These are phyloP conservation scores for Therioaphis trifolii DNA, from an alignment of 2,888 invertebrate genomes.

Conservation along the genomic window DNA sequence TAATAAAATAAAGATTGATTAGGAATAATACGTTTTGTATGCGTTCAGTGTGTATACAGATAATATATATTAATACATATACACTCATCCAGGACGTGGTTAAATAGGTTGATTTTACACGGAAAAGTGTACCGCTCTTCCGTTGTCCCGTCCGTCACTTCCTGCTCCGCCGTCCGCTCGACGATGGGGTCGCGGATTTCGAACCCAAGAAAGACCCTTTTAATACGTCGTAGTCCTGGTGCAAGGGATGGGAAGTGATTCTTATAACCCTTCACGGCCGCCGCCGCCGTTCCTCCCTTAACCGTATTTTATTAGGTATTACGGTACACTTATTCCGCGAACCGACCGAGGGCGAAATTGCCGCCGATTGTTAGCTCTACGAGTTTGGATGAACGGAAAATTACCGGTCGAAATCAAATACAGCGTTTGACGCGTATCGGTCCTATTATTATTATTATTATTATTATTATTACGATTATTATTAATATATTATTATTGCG, in stretches of 20 bases:
- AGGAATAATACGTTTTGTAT: slow-evolving; percentile 44
- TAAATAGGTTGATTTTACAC: slow-evolving; percentile 39
- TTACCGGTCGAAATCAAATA: slow-evolving; percentile 11
- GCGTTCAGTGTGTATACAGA: neutral
- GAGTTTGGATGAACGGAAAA: slow-evolving; percentile 37
- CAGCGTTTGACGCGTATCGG: neutral
- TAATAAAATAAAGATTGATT: slow-evolving; percentile 60
- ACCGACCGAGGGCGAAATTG: slow-evolving; percentile 22
- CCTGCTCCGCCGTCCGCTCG: neutral
- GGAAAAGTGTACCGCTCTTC: neutral
- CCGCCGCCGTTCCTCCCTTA: slow-evolving; percentile 4
- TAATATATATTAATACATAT: neutral
- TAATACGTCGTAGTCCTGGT: slow-evolving; percentile 31
- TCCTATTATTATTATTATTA: too few species aligned
- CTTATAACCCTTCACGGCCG: slow-evolving; percentile 39
- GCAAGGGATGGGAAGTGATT: slow-evolving; percentile 44
- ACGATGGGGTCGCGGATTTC: slow-evolving; percentile 30
- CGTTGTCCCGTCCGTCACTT: neutral
- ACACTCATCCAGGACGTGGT: neutral
- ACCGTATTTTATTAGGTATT: slow-evolving; percentile 48
- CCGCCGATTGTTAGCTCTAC: slow-evolving; percentile 11
- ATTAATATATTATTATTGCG: too few species aligned
- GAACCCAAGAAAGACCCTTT: slow-evolving; percentile 47
- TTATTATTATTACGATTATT: too few species aligned
- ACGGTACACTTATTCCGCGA: slow-evolving; percentile 50